Evolutionary conservation across 2,888 invertebrate genomes (phyloP).

Genomic region (Caenorhabditis sp.): DNA sequence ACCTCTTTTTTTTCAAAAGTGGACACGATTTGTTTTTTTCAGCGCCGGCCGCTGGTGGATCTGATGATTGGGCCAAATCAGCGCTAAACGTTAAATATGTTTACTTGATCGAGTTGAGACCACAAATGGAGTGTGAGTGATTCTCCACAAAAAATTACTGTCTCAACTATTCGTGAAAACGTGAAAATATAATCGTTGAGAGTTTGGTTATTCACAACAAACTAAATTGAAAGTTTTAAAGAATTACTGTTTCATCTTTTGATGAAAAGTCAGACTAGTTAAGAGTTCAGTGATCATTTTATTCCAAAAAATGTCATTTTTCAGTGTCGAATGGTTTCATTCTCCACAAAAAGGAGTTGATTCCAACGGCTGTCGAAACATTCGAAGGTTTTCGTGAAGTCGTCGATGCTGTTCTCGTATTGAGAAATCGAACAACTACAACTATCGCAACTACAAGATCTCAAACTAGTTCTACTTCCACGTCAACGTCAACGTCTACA

Average conservation of each 20-base stretch:
- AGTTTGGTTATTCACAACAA: no score
- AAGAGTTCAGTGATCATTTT: background rate
- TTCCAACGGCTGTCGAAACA: slow-evolving; percentile 68
- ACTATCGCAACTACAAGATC: slow-evolving; percentile 13
- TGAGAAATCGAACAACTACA: slow-evolving; percentile 34
- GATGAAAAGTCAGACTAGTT: no score
- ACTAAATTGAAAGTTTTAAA: background rate
- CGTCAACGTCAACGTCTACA: slow-evolving; percentile 22
- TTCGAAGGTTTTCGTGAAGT: slow-evolving; percentile 69
- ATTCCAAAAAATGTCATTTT: background rate
- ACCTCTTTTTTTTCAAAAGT: no score
- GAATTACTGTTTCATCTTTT: background rate
- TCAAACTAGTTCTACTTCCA: slow-evolving; percentile 22
- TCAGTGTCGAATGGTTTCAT: slow-evolving; percentile 69
- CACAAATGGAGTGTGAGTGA: slow-evolving; percentile 61
- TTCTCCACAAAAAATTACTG: background rate
- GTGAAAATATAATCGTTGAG: no score
- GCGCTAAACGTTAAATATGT: slow-evolving; percentile 67
- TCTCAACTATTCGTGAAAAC: no score
- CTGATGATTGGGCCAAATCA: slow-evolving; percentile 70
- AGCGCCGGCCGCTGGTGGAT: slow-evolving; percentile 67
- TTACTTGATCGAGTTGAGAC: slow-evolving; percentile 66
- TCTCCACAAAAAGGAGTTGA: slow-evolving; percentile 65
- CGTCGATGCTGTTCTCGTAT: slow-evolving; percentile 54
- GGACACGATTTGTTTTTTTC: slow-evolving; percentile 11